These are phyloP conservation scores for Leptinotarsa haldemani DNA, from an alignment of 2,888 invertebrate species.

Conservation along the genomic window DNA sequence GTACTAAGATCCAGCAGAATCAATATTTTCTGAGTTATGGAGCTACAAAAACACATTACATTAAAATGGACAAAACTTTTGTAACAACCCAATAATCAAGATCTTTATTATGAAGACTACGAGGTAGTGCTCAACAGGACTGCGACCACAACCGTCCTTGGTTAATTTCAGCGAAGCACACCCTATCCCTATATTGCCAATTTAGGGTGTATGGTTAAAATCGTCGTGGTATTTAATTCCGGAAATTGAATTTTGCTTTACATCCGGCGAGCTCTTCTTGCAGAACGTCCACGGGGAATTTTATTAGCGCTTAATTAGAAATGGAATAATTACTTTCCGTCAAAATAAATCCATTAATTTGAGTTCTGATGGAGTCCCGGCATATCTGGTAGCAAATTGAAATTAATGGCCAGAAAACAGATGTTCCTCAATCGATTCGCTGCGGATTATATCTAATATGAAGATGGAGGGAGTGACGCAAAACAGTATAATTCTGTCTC, in stretches of 20 bases:
- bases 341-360: constrained; percentile 27
- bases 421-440: constrained; percentile 26
- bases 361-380: constrained; percentile 24
- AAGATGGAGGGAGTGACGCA: constrained; percentile 9
- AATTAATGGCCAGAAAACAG: constrained; percentile 28
- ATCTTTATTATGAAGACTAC: no score
- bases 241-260: constrained; percentile 21
- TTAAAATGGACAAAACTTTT: no score
- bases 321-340: constrained; percentile 29
- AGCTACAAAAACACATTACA: no score
- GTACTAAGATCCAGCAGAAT: no score
- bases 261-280: constrained; percentile 4
- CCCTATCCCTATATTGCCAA: constrained; percentile 10
- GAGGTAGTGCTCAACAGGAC: no score
- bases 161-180: background rate
- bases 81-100: no score
- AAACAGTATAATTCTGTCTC: constrained; percentile 1
- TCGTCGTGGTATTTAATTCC: constrained; percentile 8
- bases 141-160: background rate
- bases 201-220: constrained; percentile 1
- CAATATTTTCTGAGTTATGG: no score
- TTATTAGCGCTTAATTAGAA: constrained; percentile 21
- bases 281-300: constrained; percentile 21
- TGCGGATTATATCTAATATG: constrained; percentile 15
- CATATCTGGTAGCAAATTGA: constrained; percentile 24